These are phyloP conservation scores for Macaca nemestrina DNA, from an alignment of 2,113 vertebrate species.

Conservation along the genomic window DNA sequence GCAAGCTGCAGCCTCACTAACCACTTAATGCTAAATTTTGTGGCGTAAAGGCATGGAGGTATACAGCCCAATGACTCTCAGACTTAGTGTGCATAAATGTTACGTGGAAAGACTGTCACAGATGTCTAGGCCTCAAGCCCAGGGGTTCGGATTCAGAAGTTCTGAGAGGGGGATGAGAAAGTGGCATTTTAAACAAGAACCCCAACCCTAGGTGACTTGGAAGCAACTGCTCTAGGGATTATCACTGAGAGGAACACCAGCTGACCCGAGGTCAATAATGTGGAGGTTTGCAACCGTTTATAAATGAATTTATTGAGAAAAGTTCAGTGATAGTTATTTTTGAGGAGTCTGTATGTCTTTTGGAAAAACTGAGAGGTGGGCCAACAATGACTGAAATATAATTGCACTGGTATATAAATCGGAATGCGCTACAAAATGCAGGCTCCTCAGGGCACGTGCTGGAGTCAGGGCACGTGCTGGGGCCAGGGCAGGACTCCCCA, in stretches of 20 bases:
- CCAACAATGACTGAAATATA: neutral
- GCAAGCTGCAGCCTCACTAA: neutral
- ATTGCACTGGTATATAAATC: neutral
- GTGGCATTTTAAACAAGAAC: neutral
- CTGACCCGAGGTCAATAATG: neutral
- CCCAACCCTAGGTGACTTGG: neutral
- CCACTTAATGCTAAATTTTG: neutral
- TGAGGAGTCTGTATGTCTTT: neutral
- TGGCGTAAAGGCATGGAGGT: neutral
- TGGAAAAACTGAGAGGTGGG: neutral
- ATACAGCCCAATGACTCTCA: neutral
- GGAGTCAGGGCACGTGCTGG: rapidly evolving
- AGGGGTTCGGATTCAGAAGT: neutral
- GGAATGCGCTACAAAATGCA: neutral
- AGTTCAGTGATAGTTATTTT: neutral
- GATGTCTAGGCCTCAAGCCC: neutral
- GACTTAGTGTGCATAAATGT: neutral
- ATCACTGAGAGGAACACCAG: neutral
- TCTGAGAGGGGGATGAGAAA: neutral
- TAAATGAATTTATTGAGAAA: neutral
- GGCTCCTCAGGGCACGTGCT: neutral
- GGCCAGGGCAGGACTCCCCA: neutral
- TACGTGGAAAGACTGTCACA: neutral
- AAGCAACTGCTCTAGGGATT: neutral
- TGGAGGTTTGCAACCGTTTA: neutral